Evolutionary conservation across 2,888 invertebrate species (phyloP), one percentile per base, ranked within the genome.

Genomic region (Aleiodes testaceus): DNA sequence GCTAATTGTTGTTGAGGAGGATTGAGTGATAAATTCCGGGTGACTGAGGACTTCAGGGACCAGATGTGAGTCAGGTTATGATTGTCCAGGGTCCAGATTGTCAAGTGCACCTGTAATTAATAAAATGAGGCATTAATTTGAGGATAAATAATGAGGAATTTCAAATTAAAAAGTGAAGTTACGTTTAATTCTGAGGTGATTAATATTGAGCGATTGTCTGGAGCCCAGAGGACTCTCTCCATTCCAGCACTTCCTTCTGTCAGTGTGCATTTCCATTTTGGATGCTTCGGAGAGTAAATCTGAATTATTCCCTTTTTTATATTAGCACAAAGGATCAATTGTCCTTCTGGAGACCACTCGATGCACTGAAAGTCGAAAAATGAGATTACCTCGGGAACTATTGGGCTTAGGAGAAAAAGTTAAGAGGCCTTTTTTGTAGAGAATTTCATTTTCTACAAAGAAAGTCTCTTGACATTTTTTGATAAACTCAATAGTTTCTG

Each of bases 201-300:
- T 7, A 91, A 81, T 22, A 91, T 85, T 74, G 89, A 88, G 73
- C 88, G 83, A 69, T 88, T 88, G 79, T 90, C 89, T 4, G 89
- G 89, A 72, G 88, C 84, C 91, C 91, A 91, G 18, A 80, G 80
- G 50, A 87, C 88, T 66, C 80, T 83, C 73, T 87, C 84, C 52
- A 91, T 81, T 20, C 91, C 91, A 22, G 88, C 87, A 55, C 89
- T 89, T 5, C 90, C 89, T 80, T 90, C 89, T 44, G 87, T 88
- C 68, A 91, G 86, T 80, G 89, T 90, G 80, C 89, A 91, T 77
- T 87, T 88, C 91, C 91, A 91, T 49, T 89, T 88, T 1, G 89
- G 87, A 75, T 88, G 84, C 73, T 86, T 85, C 16, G 90, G 69
- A 0, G 89, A 90, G 85, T 88, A 90, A 42, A 90, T 85, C 86